A percentile compares a stretch with the other conserved stretches of the same genome.
Conservation (phyloP, 2,797 vertebrate genomes). For the Saxicola maurus region DNA sequence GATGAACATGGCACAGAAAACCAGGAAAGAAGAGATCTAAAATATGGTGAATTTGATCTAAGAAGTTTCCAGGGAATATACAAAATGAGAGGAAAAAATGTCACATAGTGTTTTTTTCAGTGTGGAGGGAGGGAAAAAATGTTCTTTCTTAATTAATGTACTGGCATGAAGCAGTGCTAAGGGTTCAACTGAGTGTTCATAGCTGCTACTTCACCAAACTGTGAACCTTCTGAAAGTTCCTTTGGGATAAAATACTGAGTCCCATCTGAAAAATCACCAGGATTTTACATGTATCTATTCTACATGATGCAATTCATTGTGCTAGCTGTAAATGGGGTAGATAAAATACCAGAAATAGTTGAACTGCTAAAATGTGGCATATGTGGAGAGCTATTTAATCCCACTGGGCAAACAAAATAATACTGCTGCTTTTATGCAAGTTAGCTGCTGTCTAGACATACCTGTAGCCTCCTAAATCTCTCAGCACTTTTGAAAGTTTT, state of each 20-base stretch:
- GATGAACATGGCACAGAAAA: background rate
- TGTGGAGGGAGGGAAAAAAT: background rate
- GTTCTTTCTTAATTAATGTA: background rate
- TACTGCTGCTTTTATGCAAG: background rate
- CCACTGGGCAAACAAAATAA: background rate
- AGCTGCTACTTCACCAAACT: background rate
- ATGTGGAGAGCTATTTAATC: background rate
- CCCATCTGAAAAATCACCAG: background rate
- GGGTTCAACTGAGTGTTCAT: background rate
- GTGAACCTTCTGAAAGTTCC: background rate
- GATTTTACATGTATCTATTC: background rate
- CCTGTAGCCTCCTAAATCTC: conserved; percentile 29
- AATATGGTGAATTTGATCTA: background rate
- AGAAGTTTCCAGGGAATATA: background rate
- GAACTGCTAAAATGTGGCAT: background rate
- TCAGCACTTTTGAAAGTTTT: conserved; percentile 45
- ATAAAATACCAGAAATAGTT: background rate
- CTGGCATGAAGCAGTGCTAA: background rate
- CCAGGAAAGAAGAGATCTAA: background rate
- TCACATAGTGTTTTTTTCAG: background rate
- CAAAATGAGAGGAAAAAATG: background rate
- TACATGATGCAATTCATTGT: background rate
- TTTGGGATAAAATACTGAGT: background rate
- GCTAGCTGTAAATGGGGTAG: background rate
- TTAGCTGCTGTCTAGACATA: conserved; percentile 37